Conservation (phyloP, 2,797 vertebrate genomes). For the Chelmon rostratus region DNA sequence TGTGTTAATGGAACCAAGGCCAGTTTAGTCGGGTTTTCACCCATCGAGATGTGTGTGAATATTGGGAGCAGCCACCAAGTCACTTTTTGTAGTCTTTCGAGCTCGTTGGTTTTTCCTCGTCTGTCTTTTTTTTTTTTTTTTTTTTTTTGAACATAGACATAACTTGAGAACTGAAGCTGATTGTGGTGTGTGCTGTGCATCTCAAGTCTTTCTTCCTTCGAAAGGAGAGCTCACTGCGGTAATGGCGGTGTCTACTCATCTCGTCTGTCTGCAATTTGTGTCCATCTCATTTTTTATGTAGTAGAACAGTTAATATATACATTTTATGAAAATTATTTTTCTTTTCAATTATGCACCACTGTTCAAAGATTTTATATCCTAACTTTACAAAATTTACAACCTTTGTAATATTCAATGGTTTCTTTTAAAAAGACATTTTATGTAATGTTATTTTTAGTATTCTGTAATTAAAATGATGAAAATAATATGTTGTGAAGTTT, state of each 20-base stretch:
- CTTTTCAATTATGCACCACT: constrained; percentile 87
- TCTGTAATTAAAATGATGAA: constrained; percentile 87
- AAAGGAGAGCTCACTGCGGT: constrained; percentile 76
- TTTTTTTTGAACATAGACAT: constrained; percentile 66
- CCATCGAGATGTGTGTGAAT: constrained; percentile 70
- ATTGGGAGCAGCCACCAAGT: constrained; percentile 84
- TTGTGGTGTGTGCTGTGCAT: constrained; percentile 80
- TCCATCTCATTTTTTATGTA: constrained; percentile 84
- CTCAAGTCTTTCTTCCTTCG: constrained; percentile 77
- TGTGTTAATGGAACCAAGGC: constrained; percentile 77
- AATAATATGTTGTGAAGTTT: constrained; percentile 34
- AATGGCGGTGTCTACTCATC: constrained; percentile 79
- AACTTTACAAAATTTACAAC: constrained; percentile 88
- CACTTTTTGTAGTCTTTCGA: constrained; percentile 76
- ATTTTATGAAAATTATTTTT: constrained; percentile 87
- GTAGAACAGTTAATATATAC: constrained; percentile 89
- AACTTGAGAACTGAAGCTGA: constrained; percentile 79
- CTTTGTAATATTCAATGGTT: constrained; percentile 89
- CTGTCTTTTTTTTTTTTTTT: constrained; percentile 32
- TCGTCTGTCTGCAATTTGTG: constrained; percentile 82
- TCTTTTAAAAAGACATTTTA: constrained; percentile 88
- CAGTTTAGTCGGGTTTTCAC: constrained; percentile 75
- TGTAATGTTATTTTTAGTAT: constrained; percentile 90
- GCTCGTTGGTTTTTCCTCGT: constrained; percentile 66
- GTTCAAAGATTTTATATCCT: constrained; percentile 90